Conservation (phyloP, 2,888 invertebrate species). For the Euclidia mi region DNA sequence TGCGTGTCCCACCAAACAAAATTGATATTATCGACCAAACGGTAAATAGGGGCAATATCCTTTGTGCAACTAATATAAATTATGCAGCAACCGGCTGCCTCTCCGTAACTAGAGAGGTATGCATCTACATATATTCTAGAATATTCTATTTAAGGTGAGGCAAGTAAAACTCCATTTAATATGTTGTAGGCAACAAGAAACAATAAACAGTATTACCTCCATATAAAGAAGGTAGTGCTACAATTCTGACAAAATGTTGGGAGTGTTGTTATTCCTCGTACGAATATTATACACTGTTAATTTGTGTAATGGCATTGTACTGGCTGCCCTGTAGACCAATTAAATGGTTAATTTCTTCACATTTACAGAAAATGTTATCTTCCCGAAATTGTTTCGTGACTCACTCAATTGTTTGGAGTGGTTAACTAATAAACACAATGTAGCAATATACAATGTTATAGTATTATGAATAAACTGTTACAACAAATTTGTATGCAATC, state of each 20-base stretch:
- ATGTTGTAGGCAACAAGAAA: slow-evolving; percentile 38
- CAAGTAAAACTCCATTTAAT: slow-evolving; percentile 27
- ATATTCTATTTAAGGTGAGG: too few relatives aligned
- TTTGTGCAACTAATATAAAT: slow-evolving; percentile 1
- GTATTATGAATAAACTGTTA: too few relatives aligned
- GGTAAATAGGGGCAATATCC: slow-evolving; percentile 3
- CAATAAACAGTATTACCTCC: slow-evolving; percentile 54
- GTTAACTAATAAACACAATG: slow-evolving; percentile 1
- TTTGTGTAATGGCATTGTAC: slow-evolving; percentile 63
- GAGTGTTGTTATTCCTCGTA: slow-evolving; percentile 50
- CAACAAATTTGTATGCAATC: too few relatives aligned
- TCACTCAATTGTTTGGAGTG: slow-evolving; percentile 19
- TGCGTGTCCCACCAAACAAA: slow-evolving; percentile 8
- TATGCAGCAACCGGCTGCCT: slow-evolving; percentile 1
- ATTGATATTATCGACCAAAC: slow-evolving; percentile 6
- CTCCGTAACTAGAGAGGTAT: too few relatives aligned
- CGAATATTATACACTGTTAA: slow-evolving; percentile 58
- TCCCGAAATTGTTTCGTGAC: slow-evolving; percentile 30
- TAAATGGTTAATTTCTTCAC: slow-evolving; percentile 43
- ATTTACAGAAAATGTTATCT: slow-evolving; percentile 52
- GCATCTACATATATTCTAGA: too few relatives aligned
- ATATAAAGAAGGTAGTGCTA: slow-evolving; percentile 49
- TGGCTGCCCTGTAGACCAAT: slow-evolving; percentile 33
- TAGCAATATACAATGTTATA: too few relatives aligned
- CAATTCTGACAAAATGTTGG: slow-evolving; percentile 50